Base-by-base conservation (phyloP, 2,888 invertebrate genomes). In the Agrochola lychnidis region DNA sequence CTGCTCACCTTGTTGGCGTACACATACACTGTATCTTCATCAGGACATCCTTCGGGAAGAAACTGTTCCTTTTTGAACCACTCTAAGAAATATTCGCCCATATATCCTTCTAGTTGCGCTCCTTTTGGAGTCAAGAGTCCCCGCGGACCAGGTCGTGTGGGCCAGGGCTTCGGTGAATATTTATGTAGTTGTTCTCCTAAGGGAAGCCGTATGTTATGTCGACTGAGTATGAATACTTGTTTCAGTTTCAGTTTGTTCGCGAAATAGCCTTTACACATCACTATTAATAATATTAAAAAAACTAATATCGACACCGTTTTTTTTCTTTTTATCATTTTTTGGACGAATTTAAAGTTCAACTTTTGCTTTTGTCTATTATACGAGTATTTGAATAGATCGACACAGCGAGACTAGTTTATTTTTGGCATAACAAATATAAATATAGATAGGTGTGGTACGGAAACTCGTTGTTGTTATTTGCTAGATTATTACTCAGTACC, bases 151-250 rank as follows among this genome's bases (percentile, higher is more conserved):
- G 10, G 12, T 4, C 1, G 53, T 22, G 25, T 12, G 0, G 78
- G 83, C 78, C 84, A 87, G 19, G 53, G 7, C 14, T 83, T 87
- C n/a, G 56, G 40, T 19, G 87, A 69, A 64, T 61, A 84, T 76
- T 51, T 79, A 3, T 36, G 2, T 9, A 78, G 14, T 9, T 69
- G 5, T 2, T 12, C 0, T 7, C 45, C 57, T 14, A 83, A 0
- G 10, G 76, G 57, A 51, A 75, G 53, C 30, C 87, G 77, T n/a
- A 87, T 72, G 36, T 85, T 85, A 62, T 87, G 87, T 5, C 87
- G 79, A 16, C 87, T 70, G 2, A 87, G 53, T 79, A 87, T 86
- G 16, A 87, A 67, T 0, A 87, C 84, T 73, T 87, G 87, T 66
- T 87, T 86, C 16, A 87, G 61, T 67, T 68, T 74, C 16, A 84